Evolutionary conservation across 2,888 invertebrate genomes (phyloP).

Genomic region (Melipona beecheii): DNA sequence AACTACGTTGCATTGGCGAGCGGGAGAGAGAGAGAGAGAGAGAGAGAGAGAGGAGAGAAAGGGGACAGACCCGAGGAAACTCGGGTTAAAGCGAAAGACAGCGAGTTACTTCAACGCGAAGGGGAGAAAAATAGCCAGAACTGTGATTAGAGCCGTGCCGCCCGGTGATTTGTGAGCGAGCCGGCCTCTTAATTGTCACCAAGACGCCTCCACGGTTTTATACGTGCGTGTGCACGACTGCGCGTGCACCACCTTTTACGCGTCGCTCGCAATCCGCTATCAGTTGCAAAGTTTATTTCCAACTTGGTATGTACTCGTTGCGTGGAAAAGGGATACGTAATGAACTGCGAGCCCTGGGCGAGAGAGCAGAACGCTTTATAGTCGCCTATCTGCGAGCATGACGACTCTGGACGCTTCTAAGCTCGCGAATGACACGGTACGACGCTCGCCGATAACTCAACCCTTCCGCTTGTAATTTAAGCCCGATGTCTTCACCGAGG

Average conservation of each 20-base stretch:
- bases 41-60: not conserved
- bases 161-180: constrained; percentile 79
- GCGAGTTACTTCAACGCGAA: constrained; percentile 1
- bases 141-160: constrained; percentile 80
- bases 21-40: constrained; percentile 5
- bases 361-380: constrained; percentile 47
- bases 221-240: constrained; percentile 54
- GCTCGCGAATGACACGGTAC: constrained; percentile 22
- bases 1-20: constrained; percentile 21
- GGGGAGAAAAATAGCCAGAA: constrained; percentile 51
- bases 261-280: constrained; percentile 63
- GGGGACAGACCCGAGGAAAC: not conserved
- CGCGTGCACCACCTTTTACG: constrained; percentile 58
- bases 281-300: constrained; percentile 62
- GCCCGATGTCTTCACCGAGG: constrained; percentile 32
- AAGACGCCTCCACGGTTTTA: constrained; percentile 75
- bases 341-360: constrained; percentile 20
- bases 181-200: constrained; percentile 81
- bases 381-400: constrained; percentile 28
- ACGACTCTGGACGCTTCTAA: constrained; percentile 40
- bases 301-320: constrained; percentile 33
- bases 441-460: constrained; percentile 30
- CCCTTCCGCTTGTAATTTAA: constrained; percentile 28
- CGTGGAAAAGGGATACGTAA: constrained; percentile 42
- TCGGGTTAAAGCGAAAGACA: constrained; percentile 18